Evolutionary conservation across 2,888 invertebrate genomes (phyloP).

Genomic region (Cinara cedri): DNA sequence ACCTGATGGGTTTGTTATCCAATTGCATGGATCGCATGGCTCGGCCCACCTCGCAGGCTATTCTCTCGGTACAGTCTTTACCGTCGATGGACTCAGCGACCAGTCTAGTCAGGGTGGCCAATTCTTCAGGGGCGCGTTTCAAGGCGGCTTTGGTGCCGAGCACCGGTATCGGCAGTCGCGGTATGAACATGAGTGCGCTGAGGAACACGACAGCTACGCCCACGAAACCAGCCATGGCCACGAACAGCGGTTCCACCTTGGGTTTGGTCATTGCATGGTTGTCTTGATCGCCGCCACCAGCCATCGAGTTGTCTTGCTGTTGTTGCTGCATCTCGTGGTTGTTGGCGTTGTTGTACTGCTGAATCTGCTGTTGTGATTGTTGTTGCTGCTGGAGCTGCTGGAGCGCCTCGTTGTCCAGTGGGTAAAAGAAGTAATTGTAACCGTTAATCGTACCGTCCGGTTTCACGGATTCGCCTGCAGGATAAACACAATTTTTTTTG

Average conservation of each 20-base stretch:
- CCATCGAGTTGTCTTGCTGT: background rate
- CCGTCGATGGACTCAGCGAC: conserved; percentile 65
- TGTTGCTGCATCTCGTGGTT: too few species aligned
- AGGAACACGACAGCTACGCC: conserved; percentile 68
- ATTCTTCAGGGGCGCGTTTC: conserved; percentile 62
- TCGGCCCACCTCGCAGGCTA: conserved; percentile 65
- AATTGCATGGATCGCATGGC: conserved; percentile 61
- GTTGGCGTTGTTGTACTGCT: background rate
- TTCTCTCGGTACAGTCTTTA: conserved; percentile 64
- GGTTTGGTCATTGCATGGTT: conserved; percentile 61
- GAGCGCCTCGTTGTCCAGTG: conserved; percentile 65
- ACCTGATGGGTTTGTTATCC: conserved; percentile 61
- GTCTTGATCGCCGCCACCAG: background rate
- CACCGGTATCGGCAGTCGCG: conserved; percentile 62
- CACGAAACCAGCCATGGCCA: conserved; percentile 68
- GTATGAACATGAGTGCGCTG: conserved; percentile 66
- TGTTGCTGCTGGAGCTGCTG: background rate
- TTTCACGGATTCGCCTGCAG: background rate
- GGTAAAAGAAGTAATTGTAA: conserved; percentile 68
- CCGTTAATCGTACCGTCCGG: conserved; percentile 60
- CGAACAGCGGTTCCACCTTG: conserved; percentile 66
- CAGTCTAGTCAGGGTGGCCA: conserved; percentile 63
- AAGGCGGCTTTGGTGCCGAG: conserved; percentile 58
- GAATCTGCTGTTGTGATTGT: conserved; percentile 22
- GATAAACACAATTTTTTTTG: background rate